Evolutionary conservation across 2,113 vertebrate genomes (phyloP), one percentile per base, ranked within the genome.

Genomic region (Indri indri): DNA sequence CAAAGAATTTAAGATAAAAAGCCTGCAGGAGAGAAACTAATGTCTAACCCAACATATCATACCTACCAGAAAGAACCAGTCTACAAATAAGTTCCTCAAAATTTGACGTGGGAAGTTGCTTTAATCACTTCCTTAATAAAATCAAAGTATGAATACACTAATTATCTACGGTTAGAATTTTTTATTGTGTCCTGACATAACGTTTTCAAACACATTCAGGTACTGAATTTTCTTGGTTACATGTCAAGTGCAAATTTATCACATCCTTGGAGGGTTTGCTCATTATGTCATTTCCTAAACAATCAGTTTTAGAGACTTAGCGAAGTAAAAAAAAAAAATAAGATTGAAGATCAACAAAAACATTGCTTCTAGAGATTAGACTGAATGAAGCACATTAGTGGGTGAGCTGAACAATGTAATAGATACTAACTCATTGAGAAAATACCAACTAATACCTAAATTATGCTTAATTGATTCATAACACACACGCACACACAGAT

Each of bases 231-330:
- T 97, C 23, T 94, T 87, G 7, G 85, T 93, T 87, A 97, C 70
- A 95, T 91, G 59, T 96, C 80, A 98, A 96, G 50, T 59, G 1
- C 1, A 25, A 97, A 88, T 88, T 85, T 82, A 93, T 52, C 25
- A 66, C 22, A 25, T 79, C 85, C 95, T 98, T 1, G 0, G 96
- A 97, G 76, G 54, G 27, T 96, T 98, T 97, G 86, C 79, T 97
- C 80, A 61, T 97, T 87, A 94, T 92, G 50, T 85, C 85, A 96
- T 97, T 98, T 97, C 74, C 95, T 97, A 88, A 81, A 91, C 37
- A 95, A 88, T 91, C 65, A 59, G 34, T 91, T 96, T 97, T 91
- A 91, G 94, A 45, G 13, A 95, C 93, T 97, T 70, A 97, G 47
- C 3, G 34, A 96, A 47, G 74, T 91, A 61, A 91, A 94, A 97